Percentiles rank a stretch among this genome's conserved stretches.
phyloP scores from a whole-genome alignment of 2,797 vertebrate genomes.

The Chaetodon trifasciatus region DNA sequence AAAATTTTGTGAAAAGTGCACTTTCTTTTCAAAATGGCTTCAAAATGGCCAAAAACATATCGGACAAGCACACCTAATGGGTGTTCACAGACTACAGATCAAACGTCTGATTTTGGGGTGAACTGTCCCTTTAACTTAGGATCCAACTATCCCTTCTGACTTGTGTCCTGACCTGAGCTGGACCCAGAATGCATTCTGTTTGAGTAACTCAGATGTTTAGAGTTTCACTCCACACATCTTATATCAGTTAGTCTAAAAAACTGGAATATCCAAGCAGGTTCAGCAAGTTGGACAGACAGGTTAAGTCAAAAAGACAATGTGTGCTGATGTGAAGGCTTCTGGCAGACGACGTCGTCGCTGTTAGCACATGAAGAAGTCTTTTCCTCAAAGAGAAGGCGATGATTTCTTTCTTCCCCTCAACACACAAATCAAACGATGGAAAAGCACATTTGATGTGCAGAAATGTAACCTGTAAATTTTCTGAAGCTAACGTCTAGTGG shows the following conservation, averaged over 20 bases:
- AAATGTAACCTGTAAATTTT: not conserved
- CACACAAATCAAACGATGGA: not conserved
- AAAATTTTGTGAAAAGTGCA: not conserved
- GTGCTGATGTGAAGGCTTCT: constrained; percentile 49
- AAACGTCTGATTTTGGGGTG: too few species aligned
- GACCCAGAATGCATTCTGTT: constrained; percentile 23
- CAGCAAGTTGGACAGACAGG: constrained; percentile 48
- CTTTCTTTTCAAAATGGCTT: not conserved
- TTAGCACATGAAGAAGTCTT: constrained; percentile 60
- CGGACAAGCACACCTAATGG: not conserved
- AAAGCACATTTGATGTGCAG: not conserved
- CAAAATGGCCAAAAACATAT: not conserved
- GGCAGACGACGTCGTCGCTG: constrained; percentile 33
- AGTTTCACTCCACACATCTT: constrained; percentile 49
- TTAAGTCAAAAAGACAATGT: constrained; percentile 52
- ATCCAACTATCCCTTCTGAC: constrained; percentile 27
- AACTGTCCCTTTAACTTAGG: not conserved
- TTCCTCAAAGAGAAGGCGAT: constrained; percentile 33
- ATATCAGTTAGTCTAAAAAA: constrained; percentile 50
- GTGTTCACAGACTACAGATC: not conserved
- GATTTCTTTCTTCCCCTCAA: constrained; percentile 32
- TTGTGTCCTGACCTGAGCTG: constrained; percentile 40
- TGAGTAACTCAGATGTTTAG: constrained; percentile 33
- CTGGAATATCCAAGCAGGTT: constrained; percentile 66
- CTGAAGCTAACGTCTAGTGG: not conserved